Percentiles rank a stretch among this genome's conserved stretches.
Conservation (phyloP, 2,113 vertebrate genomes). For the Petrocephalus zakoni region DNA sequence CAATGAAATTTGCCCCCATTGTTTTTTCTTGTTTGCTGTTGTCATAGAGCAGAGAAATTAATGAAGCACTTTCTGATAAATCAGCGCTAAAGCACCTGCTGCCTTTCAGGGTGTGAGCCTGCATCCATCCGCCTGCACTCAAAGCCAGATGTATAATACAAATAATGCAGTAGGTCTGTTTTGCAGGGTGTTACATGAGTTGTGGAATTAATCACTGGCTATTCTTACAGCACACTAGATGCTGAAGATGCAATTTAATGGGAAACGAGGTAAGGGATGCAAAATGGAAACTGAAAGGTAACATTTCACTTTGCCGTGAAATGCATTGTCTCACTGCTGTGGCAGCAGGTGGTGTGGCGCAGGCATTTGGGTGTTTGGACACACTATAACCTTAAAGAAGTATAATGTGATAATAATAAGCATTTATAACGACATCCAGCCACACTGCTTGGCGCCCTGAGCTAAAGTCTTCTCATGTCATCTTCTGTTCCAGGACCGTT, state of each 20-base stretch:
- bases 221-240: background rate
- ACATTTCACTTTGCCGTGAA: background rate
- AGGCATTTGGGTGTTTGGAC: background rate
- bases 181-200: background rate
- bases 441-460: background rate
- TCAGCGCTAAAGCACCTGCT: background rate
- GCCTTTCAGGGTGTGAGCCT: background rate
- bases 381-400: background rate
- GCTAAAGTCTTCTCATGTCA: background rate
- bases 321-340: background rate
- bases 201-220: background rate
- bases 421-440: background rate
- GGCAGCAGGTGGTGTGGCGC: background rate
- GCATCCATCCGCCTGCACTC: background rate
- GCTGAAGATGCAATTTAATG: background rate
- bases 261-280: background rate
- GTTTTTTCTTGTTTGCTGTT: background rate
- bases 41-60: background rate
- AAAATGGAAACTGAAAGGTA: background rate
- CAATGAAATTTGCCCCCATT: background rate
- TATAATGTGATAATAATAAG: background rate
- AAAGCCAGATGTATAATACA: background rate
- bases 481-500: background rate
- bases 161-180: background rate
- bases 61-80: background rate